Evolutionary conservation across 1,140 invertebrate species (phyloP), one percentile per base, ranked within the genome.

Genomic region (roundworm (Caenorhabditis elegans)): DNA sequence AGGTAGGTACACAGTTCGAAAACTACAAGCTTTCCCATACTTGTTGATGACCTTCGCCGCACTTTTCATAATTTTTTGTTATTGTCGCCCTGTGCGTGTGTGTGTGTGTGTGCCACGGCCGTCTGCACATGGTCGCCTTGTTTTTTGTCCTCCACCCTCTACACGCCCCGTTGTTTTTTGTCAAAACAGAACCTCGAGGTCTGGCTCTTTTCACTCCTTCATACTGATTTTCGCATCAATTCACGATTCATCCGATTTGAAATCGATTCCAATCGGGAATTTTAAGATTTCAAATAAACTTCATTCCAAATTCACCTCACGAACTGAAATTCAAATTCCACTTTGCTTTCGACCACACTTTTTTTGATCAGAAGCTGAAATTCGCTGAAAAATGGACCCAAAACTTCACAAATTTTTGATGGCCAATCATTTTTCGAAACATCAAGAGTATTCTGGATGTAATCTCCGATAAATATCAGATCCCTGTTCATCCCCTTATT

Each of bases 41-140:
- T 31, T 60, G 53, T 60, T 60, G 53, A 31, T 60, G 53, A 60
- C 53, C 19, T 49, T 19, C 11, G 53, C 15, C 31, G 60, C 34
- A 70, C 60, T 70, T 81, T 76, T 13, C 46, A 43, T 81, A 22
- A 26, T n/a, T 70, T 60, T 48, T 24, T 48, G 48, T 77, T 77
- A 19, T 47, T 47, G 28, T 34, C 75, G n/a, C 15, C 19, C n/a
- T n/a, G n/a, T n/a, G n/a, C n/a, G n/a, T n/a, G n/a, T n/a, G n/a
- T n/a, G n/a, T n/a, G n/a, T n/a, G n/a, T 13, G 60, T 31, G 60
- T 6, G 31, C 49, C 24, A 17, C 34, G 17, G 60, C 11, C 17
- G 17, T 19, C 19, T 70, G 31, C 60, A 70, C 60, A 39, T 6
- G 31, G 60, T 15, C 60, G 31, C n/a, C 34, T 36, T 70, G 34